phyloP scores from a whole-genome alignment of 2,888 invertebrate species.

The Spicauda simplicius region DNA sequence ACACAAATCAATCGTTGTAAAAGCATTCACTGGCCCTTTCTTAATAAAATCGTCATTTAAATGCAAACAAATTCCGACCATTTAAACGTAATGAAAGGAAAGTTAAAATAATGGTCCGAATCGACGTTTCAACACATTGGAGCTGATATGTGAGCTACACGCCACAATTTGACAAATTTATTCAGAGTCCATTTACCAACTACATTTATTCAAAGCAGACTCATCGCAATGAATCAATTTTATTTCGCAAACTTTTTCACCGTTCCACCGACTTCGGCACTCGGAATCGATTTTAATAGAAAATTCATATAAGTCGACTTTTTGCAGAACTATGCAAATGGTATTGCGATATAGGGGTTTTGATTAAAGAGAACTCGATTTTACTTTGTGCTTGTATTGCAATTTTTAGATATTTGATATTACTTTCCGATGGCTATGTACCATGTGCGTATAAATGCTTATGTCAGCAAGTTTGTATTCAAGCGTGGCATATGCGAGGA shows the following conservation, averaged over 20 bases:
- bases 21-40: not conserved
- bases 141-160: not conserved
- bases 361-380: not conserved
- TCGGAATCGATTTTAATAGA: conserved; percentile 21
- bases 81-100: not conserved
- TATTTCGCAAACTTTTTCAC: conserved; percentile 32
- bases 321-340: conserved; percentile 6
- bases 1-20: not conserved
- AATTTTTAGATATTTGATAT: too few relatives aligned
- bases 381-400: not conserved
- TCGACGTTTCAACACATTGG: not conserved
- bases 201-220: conserved; percentile 25
- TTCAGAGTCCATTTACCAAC: conserved; percentile 15
- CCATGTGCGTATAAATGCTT: too few relatives aligned
- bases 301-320: conserved; percentile 5
- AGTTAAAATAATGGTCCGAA: not conserved
- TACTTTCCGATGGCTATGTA: too few relatives aligned
- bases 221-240: conserved; percentile 34
- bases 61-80: not conserved
- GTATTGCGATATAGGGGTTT: not conserved
- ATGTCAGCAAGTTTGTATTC: too few relatives aligned
- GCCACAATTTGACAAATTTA: conserved; percentile 18
- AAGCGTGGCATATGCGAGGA: too few relatives aligned
- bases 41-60: not conserved
- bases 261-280: conserved; percentile 14